Base-by-base conservation (phyloP, 2,888 invertebrate species). In the Synanthedon tipuliformis region DNA sequence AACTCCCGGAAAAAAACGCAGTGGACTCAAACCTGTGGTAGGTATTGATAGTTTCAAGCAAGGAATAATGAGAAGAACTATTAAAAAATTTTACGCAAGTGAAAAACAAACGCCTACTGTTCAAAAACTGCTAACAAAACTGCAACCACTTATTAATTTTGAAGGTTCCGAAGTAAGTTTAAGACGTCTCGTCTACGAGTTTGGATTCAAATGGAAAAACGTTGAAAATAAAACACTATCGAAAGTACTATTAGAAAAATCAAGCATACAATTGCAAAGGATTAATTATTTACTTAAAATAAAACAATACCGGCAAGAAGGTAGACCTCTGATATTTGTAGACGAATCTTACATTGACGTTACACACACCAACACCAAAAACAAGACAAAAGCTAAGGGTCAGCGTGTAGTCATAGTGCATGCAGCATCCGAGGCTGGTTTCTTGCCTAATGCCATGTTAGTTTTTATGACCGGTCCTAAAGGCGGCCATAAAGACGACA, bases 401-500 rank as follows among this genome's bases (percentile, higher is more conserved):
- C 50, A 53, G 2, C 52, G 60, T 0, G 1, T 62, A 5, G 48
- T 52, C 12, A 53, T 56, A 41, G 60, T 64, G 12, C 61, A 65
- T 50, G 63, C 63, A 1, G 63, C 61, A 16, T 50, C 48, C 7
- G 59, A 63, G 52, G 50, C 48, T 5, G 62, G 64, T 8, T 66
- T 65, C 56, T 18, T 56, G 11, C 54, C 54, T 7, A 52, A 52
- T 34, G 54, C 54, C 10, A 23, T 54, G 45, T 23, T 60, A 8
- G 52, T 51, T 41, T 61, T 60, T 40, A 60, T 55, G 53, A 45
- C 56, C 7, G 58, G 55, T 50, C 55, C 41, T 11, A 59, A 55
- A 54, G 60, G 59, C 7, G 63, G 63, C 48, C 62, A 60, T 40
- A 59, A 61, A 23, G 59, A 60, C 48, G 54, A 61, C 23, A 64